Evolutionary conservation across 2,888 invertebrate species (phyloP), one percentile per base, ranked within the genome.

Genomic region (Caenorhabditis zanzibari): DNA sequence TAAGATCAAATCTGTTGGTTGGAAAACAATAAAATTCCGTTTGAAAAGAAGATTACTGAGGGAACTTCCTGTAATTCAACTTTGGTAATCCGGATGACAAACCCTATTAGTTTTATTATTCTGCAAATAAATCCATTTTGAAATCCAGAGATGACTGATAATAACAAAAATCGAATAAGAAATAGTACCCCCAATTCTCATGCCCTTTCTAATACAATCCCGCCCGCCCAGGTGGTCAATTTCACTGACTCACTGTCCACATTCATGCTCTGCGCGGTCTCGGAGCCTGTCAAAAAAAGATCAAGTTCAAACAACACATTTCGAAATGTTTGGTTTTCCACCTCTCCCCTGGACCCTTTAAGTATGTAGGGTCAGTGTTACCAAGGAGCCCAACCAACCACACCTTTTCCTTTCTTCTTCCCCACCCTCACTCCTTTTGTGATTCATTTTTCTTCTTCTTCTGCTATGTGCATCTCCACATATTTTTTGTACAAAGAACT

Each of bases 241-340:
- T 44, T 26, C 14, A 12, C 44, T 77, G 77, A 77, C 71, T 71
- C 71, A 79, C 44, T 54, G 79, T 64, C 68, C 59, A 52, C 56
- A 47, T 49, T 58, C 56, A 54, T 58, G 68, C 69, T 71, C 54
- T 59, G 69, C 63, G 77, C 77, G 79, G 32, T 63, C 79, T 79
- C 38, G 7, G 26, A 35, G 41, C 64, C 79, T 79, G 79, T 79
- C 79, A 79, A 79, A 79, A n/a, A 63, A 79, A 69, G 68, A 68
- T 68, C 68, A 72, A 72, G 71, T 56, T 79, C 79, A 79, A 79
- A 79, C 79, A 79, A 47, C 79, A 69, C 52, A 54, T 79, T 79
- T 79, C 79, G 79, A 79, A 79, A 79, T 79, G 71, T 47, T 28
- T 38, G 16, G 44, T 54, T 54, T 35, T 35, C 52, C 54, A 19